Base-by-base conservation (phyloP, 35 echinoderm and acorn worm genomes). In the Ophioderma brevispina region DNA sequence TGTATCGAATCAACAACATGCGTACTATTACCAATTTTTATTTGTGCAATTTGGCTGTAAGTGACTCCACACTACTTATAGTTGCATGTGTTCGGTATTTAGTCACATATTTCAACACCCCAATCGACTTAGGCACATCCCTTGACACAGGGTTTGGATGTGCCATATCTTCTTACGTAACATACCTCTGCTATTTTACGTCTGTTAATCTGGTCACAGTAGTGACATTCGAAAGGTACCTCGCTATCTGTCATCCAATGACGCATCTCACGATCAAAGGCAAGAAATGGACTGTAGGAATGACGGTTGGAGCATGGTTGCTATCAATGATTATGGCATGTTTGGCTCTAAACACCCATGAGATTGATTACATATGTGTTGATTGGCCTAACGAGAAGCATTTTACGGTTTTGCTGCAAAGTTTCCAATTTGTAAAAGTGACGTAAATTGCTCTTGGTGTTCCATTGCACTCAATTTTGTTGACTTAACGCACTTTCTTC, bases 231-330 rank as follows among this genome's bases (percentile, higher is more conserved):
- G 82, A 85, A 37, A 33, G 82, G 36, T 85, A 85, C 35, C 55
- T 85, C 2, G 82, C 82, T 17, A 33, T 64, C 49, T 85, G 82
- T 37, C 82, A 85, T 64, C 82, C 82, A 23, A 17, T 85, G 31
- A 85, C 17, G 36, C 82, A 85, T 70, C 52, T 59, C 1, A 36
- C 13, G 15, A 64, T 64, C 0, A 33, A 59, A 63, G 82, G 82
- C 63, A 50, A 59, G 3, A 1, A 37, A 25, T 40, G 46, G 36
- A 70, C 46, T 11, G 25, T 34, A 32, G 33, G 23, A 35, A 59
- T 85, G 49, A 37, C 41, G 18, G 17, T 3, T 3, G 15, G 25
- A 46, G 46, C 42, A 32, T 85, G 82, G 82, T 28, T 85, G 43
- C 2, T 70, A 2, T 70, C 59, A 13, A 15, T 30, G 3, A 3